A percentile compares a stretch with the other conserved stretches of the same genome.
phyloP scores from a whole-genome alignment of 2,797 vertebrate species.

The Tokudaia tokunoshimensis region DNA sequence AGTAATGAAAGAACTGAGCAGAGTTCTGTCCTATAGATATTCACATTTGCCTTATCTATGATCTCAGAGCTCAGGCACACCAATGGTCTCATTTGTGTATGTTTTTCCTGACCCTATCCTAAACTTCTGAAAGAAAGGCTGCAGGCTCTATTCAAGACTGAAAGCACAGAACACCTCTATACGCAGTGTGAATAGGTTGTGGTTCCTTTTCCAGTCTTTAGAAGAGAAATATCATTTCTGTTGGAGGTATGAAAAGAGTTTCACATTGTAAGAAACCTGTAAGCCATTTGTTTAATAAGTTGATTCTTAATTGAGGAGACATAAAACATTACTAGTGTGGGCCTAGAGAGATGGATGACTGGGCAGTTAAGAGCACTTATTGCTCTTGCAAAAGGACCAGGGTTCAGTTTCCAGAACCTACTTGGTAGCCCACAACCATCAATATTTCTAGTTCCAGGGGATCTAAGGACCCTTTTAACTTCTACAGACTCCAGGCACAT shows the following conservation, averaged over 20 bases:
- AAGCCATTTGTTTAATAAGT: not conserved
- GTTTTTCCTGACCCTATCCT: not conserved
- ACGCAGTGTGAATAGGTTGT: too few species aligned
- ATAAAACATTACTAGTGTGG: not conserved
- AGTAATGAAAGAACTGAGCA: not conserved
- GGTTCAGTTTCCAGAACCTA: not conserved
- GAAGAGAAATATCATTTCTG: not conserved
- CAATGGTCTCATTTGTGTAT: not conserved
- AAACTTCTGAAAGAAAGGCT: not conserved
- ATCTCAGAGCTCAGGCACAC: not conserved
- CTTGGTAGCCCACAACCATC: not conserved
- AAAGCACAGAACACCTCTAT: not conserved
- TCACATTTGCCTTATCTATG: not conserved
- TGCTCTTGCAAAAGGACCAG: not conserved
- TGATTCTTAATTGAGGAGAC: not conserved
- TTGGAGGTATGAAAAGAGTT: not conserved
- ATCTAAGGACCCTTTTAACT: too few species aligned
- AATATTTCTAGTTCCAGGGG: not conserved
- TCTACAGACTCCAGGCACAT: not conserved
- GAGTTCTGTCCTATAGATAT: not conserved
- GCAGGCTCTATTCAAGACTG: not conserved
- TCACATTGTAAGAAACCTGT: not conserved
- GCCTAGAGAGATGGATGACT: not conserved
- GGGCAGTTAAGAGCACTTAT: not conserved
- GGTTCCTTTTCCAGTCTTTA: too few species aligned